phyloP scores from a whole-genome alignment of 2,888 invertebrate species.

The Gonocerus acuteangulatus region DNA sequence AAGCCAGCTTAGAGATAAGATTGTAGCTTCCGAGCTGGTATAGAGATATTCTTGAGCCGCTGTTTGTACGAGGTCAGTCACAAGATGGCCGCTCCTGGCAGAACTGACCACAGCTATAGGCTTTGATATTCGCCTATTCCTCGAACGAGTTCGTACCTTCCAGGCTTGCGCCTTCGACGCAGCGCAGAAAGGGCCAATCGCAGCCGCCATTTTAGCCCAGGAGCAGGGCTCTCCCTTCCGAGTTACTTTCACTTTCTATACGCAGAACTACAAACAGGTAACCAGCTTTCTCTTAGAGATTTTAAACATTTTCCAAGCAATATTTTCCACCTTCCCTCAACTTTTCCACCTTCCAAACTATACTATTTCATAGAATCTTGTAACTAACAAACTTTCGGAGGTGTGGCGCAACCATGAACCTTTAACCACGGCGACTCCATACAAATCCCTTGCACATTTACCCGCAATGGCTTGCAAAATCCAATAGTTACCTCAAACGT shows the following conservation, averaged over 20 bases:
- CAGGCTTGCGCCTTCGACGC: not conserved
- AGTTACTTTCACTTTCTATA: slow-evolving; percentile 20
- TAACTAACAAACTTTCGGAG: not conserved
- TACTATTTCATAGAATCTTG: too few relatives aligned
- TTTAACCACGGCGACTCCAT: not conserved
- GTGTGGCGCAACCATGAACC: not conserved
- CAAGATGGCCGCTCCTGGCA: slow-evolving; percentile 11
- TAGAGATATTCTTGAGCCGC: not conserved
- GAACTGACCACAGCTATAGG: slow-evolving; percentile 33
- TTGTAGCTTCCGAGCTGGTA: not conserved
- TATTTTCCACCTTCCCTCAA: too few relatives aligned
- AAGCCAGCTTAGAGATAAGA: too few relatives aligned
- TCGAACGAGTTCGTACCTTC: not conserved
- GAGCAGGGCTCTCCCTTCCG: not conserved
- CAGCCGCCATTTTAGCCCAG: not conserved
- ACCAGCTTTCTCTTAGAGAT: not conserved
- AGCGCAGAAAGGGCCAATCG: too few relatives aligned
- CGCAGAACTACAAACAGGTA: slow-evolving; percentile 14
- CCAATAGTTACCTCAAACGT: not conserved
- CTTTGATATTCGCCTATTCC: slow-evolving; percentile 30
- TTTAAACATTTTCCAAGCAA: not conserved
- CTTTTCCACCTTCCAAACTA: too few relatives aligned
- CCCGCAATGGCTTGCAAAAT: not conserved
- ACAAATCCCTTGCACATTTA: not conserved
- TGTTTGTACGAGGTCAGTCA: slow-evolving; percentile 23